These are phyloP conservation scores for Pollimyrus isidori DNA, from an alignment of 2,113 vertebrate species.

Conservation along the genomic window DNA sequence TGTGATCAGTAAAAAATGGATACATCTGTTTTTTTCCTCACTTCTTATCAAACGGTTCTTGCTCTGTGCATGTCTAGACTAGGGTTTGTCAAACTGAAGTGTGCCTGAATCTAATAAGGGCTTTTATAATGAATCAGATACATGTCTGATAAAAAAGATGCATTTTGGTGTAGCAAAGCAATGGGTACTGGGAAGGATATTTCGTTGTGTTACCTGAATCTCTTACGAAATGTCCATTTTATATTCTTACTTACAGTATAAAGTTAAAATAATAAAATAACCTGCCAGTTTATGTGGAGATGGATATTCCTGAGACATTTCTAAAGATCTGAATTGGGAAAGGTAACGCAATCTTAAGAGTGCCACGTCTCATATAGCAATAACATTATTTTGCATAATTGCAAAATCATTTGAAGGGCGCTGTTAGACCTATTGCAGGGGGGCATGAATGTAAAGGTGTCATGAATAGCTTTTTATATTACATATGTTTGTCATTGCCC, in stretches of 20 bases:
- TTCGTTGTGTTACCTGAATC: background rate
- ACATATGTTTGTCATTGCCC: too few relatives aligned
- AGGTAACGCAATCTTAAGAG: background rate
- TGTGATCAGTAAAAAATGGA: background rate
- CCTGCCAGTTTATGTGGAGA: background rate
- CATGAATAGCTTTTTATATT: too few relatives aligned
- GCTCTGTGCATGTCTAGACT: background rate
- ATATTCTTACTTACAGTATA: background rate
- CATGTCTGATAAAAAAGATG: background rate
- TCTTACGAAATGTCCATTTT: background rate
- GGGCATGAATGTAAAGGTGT: too few relatives aligned
- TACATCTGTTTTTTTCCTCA: background rate
- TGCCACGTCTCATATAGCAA: background rate
- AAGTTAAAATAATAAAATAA: background rate
- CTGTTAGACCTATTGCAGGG: too few relatives aligned
- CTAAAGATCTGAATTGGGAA: background rate
- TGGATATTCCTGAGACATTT: background rate
- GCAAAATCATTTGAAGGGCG: background rate
- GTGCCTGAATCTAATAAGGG: background rate
- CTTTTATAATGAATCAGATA: background rate
- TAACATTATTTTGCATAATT: background rate
- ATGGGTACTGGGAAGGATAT: background rate
- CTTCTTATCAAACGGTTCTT: background rate
- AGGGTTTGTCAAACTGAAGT: background rate
- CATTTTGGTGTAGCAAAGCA: background rate